Conservation (phyloP, 2,888 invertebrate genomes). For the Iselma pallidipennis region DNA sequence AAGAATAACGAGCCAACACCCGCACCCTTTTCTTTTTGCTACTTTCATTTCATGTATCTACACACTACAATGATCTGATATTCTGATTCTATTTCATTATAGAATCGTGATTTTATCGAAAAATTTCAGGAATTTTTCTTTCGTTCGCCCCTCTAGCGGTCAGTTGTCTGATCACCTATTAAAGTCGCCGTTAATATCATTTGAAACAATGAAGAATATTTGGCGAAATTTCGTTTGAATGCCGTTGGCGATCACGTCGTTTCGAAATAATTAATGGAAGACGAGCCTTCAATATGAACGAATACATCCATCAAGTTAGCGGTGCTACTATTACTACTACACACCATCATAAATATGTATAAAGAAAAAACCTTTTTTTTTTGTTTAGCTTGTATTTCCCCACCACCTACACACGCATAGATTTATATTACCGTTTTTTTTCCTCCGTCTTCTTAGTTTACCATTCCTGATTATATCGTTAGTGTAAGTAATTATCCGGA, state of each 20-base stretch:
- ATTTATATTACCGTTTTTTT: too few species aligned
- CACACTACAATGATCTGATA: too few species aligned
- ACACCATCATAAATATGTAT: too few species aligned
- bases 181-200: not conserved
- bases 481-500: slow-evolving; percentile 31
- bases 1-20: too few species aligned
- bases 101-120: not conserved
- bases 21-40: too few species aligned
- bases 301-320: slow-evolving; percentile 40
- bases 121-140: not conserved
- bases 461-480: slow-evolving; percentile 32
- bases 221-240: slow-evolving; percentile 7
- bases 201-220: not conserved
- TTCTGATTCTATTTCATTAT: too few species aligned
- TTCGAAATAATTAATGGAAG: slow-evolving; percentile 36
- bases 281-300: slow-evolving; percentile 35
- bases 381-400: too few species aligned
- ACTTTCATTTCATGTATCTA: too few species aligned
- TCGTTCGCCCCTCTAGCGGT: not conserved
- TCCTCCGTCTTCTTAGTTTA: slow-evolving; percentile 27
- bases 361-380: too few species aligned
- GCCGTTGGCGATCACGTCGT: slow-evolving; percentile 33
- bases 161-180: not conserved
- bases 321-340: slow-evolving; percentile 30
- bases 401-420: too few species aligned